Evolutionary conservation across 92 coral and sea anemone species (phyloP).

Genomic region (Parazoanthus swiftii): DNA sequence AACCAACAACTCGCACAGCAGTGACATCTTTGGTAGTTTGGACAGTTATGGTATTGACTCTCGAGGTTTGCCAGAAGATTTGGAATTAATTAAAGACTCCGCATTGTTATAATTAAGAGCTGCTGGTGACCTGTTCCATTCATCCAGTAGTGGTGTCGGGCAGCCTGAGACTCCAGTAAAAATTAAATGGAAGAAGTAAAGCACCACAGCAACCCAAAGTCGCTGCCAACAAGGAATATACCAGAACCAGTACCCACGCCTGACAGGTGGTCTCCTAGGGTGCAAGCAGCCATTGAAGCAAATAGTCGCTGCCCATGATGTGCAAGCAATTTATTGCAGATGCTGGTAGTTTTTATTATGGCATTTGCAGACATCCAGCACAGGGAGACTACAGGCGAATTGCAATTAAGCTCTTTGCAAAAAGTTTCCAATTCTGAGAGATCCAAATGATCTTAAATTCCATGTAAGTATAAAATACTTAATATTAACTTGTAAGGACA

Average conservation of each 20-base stretch:
- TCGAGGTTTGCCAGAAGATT: too few species aligned
- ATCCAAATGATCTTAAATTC: slow-evolving; percentile 41
- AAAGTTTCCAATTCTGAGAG: slow-evolving; percentile 51
- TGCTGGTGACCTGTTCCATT: too few species aligned
- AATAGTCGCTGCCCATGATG: slow-evolving; percentile 18
- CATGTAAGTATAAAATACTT: slow-evolving; percentile 18
- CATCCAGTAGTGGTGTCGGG: too few species aligned
- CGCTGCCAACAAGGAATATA: neutral
- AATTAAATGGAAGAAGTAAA: too few species aligned
- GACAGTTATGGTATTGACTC: too few species aligned
- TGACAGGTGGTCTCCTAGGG: neutral
- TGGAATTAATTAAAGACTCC: too few species aligned
- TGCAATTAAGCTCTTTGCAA: slow-evolving; percentile 41
- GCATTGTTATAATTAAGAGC: too few species aligned
- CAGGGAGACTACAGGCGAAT: slow-evolving; percentile 58
- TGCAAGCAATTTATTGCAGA: slow-evolving; percentile 42
- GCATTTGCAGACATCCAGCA: slow-evolving; percentile 43
- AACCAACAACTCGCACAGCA: too few species aligned
- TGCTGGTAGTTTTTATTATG: slow-evolving; percentile 53
- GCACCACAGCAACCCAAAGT: neutral
- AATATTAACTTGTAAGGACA: too few species aligned
- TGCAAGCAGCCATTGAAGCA: neutral
- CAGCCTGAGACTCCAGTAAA: too few species aligned
- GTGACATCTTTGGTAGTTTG: too few species aligned
- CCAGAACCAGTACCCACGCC: neutral